Percentiles rank a stretch among this genome's conserved stretches.
These are phyloP conservation scores for Amorpha juglandis DNA, from an alignment of 2,888 invertebrate genomes.

Conservation along the genomic window DNA sequence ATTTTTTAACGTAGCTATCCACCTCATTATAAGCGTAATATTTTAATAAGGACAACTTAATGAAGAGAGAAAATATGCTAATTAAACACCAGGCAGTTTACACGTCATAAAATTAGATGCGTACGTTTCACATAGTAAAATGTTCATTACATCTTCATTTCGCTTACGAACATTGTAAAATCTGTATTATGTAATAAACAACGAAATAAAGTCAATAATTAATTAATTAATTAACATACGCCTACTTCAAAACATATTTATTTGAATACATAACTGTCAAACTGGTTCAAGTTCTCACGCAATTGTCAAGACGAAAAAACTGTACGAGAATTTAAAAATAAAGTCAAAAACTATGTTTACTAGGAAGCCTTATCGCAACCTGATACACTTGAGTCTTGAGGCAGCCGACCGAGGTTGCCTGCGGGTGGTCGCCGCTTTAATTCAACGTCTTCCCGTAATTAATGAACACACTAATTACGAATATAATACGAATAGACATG, in stretches of 20 bases:
- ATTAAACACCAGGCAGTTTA: slow-evolving; percentile 23
- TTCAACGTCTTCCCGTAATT: slow-evolving; percentile 62
- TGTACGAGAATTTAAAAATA: slow-evolving; percentile 27
- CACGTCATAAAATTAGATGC: slow-evolving; percentile 22
- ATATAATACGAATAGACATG: slow-evolving; percentile 49
- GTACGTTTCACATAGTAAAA: slow-evolving; percentile 25
- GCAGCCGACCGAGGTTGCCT: slow-evolving; percentile 56
- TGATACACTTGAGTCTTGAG: slow-evolving; percentile 53
- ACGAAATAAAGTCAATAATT: slow-evolving; percentile 22
- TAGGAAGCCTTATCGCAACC: slow-evolving; percentile 57
- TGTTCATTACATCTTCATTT: slow-evolving; percentile 28
- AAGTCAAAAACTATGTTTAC: slow-evolving; percentile 41
- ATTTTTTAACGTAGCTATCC: slow-evolving; percentile 11
- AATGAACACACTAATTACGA: slow-evolving; percentile 56
- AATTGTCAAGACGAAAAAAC: slow-evolving; percentile 30
- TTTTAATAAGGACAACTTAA: slow-evolving; percentile 25
- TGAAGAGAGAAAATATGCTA: slow-evolving; percentile 28
- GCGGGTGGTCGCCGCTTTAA: slow-evolving; percentile 67
- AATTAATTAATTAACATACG: slow-evolving; percentile 13
- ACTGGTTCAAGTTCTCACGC: slow-evolving; percentile 40
- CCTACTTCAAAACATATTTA: neutral
- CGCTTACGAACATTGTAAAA: slow-evolving; percentile 14
- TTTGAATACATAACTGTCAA: slow-evolving; percentile 27
- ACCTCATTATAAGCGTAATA: slow-evolving; percentile 19
- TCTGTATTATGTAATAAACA: slow-evolving; percentile 9